These are phyloP conservation scores for Oxyura jamaicensis DNA, from an alignment of 2,113 vertebrate species.

Conservation along the genomic window DNA sequence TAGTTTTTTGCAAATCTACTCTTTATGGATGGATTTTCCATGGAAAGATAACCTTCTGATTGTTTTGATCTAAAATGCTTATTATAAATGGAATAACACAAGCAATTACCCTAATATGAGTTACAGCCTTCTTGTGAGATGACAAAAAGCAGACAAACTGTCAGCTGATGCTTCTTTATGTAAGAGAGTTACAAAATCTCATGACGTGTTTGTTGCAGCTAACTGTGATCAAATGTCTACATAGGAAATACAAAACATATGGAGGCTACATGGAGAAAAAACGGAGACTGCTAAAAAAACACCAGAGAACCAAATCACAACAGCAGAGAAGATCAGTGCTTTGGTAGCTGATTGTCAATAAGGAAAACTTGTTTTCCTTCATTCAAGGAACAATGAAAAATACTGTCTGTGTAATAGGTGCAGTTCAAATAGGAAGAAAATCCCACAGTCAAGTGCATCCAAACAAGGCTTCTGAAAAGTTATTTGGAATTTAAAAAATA, in stretches of 20 bases:
- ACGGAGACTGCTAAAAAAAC: not conserved
- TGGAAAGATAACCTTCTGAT: not conserved
- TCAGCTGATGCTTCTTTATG: not conserved
- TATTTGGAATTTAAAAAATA: not conserved
- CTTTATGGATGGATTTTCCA: not conserved
- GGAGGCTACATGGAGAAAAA: not conserved
- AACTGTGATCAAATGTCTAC: not conserved
- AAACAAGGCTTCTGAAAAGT: not conserved
- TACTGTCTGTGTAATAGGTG: not conserved
- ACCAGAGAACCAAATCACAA: not conserved
- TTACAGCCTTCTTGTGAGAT: not conserved
- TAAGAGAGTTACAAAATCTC: constrained; percentile 38
- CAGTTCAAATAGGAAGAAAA: not conserved
- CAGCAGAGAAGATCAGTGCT: not conserved
- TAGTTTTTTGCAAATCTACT: not conserved
- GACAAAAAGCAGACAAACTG: constrained; percentile 42
- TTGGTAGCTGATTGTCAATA: not conserved
- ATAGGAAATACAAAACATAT: not conserved
- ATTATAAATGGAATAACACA: not conserved
- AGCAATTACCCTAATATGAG: not conserved
- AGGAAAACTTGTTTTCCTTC: not conserved
- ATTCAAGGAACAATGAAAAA: not conserved
- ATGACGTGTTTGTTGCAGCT: not conserved
- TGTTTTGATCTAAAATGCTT: not conserved
- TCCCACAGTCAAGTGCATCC: not conserved